Evolutionary conservation across 2,113 vertebrate species (phyloP).

Genomic region (Upupa epops): DNA sequence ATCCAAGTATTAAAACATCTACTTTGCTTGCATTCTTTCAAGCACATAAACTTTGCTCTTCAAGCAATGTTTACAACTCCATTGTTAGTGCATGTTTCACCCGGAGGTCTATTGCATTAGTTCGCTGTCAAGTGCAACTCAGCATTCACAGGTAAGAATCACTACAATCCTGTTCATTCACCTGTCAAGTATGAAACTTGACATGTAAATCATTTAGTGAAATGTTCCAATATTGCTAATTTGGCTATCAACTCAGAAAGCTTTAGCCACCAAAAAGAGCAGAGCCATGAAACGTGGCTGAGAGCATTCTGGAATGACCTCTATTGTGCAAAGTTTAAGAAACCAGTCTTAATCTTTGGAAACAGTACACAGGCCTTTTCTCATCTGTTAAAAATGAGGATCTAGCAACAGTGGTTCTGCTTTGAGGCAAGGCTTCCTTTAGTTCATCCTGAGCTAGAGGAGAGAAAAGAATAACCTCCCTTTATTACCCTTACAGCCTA

Average conservation of each 20-base stretch:
- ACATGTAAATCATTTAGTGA: not conserved
- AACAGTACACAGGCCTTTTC: not conserved
- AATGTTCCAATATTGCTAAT: not conserved
- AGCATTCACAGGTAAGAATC: not conserved
- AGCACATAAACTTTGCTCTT: not conserved
- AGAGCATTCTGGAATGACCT: not conserved
- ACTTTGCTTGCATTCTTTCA: slow-evolving; percentile 16
- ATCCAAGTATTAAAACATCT: slow-evolving; percentile 29
- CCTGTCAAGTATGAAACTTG: not conserved
- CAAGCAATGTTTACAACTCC: not conserved
- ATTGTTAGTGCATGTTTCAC: not conserved
- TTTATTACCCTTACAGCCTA: not conserved
- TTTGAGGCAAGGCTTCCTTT: not conserved
- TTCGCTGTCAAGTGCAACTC: slow-evolving; percentile 6
- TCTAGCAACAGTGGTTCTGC: not conserved
- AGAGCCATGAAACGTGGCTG: not conserved
- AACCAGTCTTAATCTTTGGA: not conserved
- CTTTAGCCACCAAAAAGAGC: not conserved
- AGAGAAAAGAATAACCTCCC: not conserved
- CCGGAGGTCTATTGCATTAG: not conserved
- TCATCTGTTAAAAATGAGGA: not conserved
- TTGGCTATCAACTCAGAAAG: not conserved
- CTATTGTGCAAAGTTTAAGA: not conserved
- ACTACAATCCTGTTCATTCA: not conserved
- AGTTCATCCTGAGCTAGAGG: not conserved